Evolutionary conservation across 2,113 vertebrate genomes (phyloP).

Genomic region (Nycticebus coucang): DNA sequence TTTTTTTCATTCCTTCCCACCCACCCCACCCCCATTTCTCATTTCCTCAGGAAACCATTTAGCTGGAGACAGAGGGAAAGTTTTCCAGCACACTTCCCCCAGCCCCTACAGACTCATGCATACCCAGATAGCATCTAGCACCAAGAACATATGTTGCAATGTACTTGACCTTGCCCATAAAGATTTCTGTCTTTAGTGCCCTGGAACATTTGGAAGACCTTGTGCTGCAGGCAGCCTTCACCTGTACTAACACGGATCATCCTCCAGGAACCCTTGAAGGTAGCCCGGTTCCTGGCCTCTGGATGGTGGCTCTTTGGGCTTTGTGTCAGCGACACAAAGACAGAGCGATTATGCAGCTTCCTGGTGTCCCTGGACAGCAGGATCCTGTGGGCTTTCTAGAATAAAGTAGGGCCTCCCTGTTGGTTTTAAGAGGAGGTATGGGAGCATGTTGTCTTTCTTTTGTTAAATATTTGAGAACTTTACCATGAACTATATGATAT

Average conservation of each 20-base stretch:
- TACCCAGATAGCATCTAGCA: background rate
- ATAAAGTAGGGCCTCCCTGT: background rate
- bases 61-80: slow-evolving; percentile 72
- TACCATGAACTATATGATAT: background rate
- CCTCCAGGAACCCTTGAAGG: background rate
- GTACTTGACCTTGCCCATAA: background rate
- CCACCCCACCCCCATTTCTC: slow-evolving; percentile 70
- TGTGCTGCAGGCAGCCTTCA: background rate
- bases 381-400: background rate
- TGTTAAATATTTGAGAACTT: background rate
- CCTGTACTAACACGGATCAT: background rate
- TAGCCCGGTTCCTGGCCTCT: background rate
- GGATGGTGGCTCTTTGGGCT: background rate
- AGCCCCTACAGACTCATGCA: background rate
- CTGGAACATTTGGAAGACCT: background rate
- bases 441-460: background rate
- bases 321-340: background rate
- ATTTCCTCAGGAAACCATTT: slow-evolving; percentile 82
- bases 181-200: background rate
- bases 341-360: background rate
- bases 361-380: too few relatives aligned
- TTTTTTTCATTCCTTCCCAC: slow-evolving; percentile 79
- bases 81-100: slow-evolving; percentile 65
- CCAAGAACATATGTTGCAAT: background rate
- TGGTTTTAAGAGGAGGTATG: background rate